A percentile compares a stretch with the other conserved stretches of the same genome.
Conservation (phyloP, 2,888 invertebrate genomes). For the Patella caerulea region DNA sequence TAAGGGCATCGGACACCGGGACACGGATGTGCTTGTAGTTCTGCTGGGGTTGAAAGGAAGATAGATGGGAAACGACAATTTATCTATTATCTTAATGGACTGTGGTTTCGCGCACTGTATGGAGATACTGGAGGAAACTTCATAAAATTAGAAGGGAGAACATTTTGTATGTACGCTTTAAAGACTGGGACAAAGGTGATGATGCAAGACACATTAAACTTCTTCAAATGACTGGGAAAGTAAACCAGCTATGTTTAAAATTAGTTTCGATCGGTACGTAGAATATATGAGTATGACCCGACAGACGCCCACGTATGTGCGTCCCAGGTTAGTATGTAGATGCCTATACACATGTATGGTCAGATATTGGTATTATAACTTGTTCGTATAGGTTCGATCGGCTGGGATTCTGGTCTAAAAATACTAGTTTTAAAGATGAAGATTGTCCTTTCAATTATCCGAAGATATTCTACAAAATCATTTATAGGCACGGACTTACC, state of each 20-base stretch:
- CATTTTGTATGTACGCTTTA: background rate
- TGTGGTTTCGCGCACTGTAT: background rate
- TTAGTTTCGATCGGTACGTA: too few relatives aligned
- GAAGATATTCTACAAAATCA: too few relatives aligned
- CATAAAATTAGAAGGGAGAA: too few relatives aligned
- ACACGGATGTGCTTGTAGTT: background rate
- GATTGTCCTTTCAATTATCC: too few relatives aligned
- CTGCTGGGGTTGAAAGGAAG: background rate
- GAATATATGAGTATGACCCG: background rate
- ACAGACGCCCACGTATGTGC: background rate
- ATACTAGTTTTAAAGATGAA: too few relatives aligned
- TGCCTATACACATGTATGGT: background rate
- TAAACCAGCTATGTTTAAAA: too few relatives aligned
- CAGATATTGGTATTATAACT: background rate
- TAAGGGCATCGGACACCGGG: background rate
- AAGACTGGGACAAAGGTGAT: background rate
- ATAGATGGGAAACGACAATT: background rate
- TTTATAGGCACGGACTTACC: too few relatives aligned
- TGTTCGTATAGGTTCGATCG: background rate
- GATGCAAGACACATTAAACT: background rate
- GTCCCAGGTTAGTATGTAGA: background rate
- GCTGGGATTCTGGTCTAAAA: background rate
- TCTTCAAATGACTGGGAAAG: too few relatives aligned
- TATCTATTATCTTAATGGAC: background rate
- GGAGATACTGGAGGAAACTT: too few relatives aligned